Evolutionary conservation across 2,113 vertebrate genomes (phyloP), one percentile per base, ranked within the genome.

Genomic region (Crotophaga sulcirostris): DNA sequence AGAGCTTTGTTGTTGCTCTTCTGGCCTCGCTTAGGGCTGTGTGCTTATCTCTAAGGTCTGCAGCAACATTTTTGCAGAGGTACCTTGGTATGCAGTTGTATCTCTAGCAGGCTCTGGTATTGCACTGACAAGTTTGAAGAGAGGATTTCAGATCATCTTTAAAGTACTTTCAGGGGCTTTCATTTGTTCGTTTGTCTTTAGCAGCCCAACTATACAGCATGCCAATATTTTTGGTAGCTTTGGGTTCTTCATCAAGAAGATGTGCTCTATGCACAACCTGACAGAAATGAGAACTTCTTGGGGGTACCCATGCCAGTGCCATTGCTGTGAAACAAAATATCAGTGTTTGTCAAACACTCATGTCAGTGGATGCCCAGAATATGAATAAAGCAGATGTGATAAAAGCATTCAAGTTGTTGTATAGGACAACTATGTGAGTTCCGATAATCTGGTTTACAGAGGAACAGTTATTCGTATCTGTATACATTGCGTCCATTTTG

Each of bases 1-100:
- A 0, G 36, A 88, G 5, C 36, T 56, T 69, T 8, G 7, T 7
- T 68, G 7, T 44, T 67, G 17, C 19, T 67, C 55, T 51, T 9
- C 21, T 7, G 25, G 25, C 15, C 25, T 52, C 26, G 16, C 0
- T 0, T 10, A 14, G 19, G 36, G 4, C 63, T 83, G 11, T 2
- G 3, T 45, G 26, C 29, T 59, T 67, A 70, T 11, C 19, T 84
- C 5, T 17, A 16, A 19, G 20, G 8, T 31, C 58, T 34, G 34
- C 31, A 63, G 12, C 49, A 84, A 31, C 6, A 11, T 15, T 42
- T n/a, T 4, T 3, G 1, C 16, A 62, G 51, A 18, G 69, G 26
- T n/a, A 20, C 14, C 49, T 81, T 55, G 11, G 6, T 47, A 23
- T 3, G 9, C 25, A 47, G 33, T 15, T 11, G 1, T 33, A 14